Evolutionary conservation across 2,797 vertebrate species (phyloP).

Genomic region (Euthynnus affinis): DNA sequence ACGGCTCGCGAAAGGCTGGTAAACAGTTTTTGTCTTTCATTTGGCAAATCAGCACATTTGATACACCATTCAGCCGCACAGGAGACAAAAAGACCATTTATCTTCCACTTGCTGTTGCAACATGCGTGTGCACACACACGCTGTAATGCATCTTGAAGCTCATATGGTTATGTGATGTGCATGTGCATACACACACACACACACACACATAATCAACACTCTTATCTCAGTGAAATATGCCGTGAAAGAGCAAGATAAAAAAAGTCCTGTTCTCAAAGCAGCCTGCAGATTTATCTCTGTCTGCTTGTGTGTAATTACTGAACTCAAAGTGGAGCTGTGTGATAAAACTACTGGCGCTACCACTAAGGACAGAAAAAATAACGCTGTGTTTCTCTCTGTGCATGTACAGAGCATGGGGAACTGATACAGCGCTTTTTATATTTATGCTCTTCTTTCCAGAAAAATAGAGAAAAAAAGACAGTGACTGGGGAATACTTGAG

Average conservation of each 20-base stretch:
- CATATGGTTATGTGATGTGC: slow-evolving; percentile 27
- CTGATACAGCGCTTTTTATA: slow-evolving; percentile 52
- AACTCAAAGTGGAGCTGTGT: slow-evolving; percentile 67
- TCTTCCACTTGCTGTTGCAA: slow-evolving; percentile 60
- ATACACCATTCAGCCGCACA: slow-evolving; percentile 57
- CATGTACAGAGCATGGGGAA: slow-evolving; percentile 26
- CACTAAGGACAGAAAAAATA: slow-evolving; percentile 55
- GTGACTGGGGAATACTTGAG: slow-evolving; percentile 35
- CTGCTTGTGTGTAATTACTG: slow-evolving; percentile 77
- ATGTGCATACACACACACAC: slow-evolving; percentile 3
- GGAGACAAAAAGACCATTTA: slow-evolving; percentile 61
- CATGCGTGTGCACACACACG: neutral
- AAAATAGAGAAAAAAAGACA: slow-evolving; percentile 44
- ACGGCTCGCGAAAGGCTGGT: slow-evolving; percentile 62
- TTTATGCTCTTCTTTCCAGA: slow-evolving; percentile 53
- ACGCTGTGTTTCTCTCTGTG: slow-evolving; percentile 38
- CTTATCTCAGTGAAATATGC: slow-evolving; percentile 73
- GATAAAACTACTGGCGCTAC: slow-evolving; percentile 69
- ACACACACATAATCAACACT: slow-evolving; percentile 49
- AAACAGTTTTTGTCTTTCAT: slow-evolving; percentile 78
- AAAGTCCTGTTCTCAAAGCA: slow-evolving; percentile 60
- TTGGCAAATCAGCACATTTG: slow-evolving; percentile 79
- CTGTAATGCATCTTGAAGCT: slow-evolving; percentile 24
- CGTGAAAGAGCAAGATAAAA: slow-evolving; percentile 63
- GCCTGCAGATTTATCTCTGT: slow-evolving; percentile 76